Evolutionary conservation across 2,113 vertebrate species (phyloP).

Genomic region (Holacanthus passer): DNA sequence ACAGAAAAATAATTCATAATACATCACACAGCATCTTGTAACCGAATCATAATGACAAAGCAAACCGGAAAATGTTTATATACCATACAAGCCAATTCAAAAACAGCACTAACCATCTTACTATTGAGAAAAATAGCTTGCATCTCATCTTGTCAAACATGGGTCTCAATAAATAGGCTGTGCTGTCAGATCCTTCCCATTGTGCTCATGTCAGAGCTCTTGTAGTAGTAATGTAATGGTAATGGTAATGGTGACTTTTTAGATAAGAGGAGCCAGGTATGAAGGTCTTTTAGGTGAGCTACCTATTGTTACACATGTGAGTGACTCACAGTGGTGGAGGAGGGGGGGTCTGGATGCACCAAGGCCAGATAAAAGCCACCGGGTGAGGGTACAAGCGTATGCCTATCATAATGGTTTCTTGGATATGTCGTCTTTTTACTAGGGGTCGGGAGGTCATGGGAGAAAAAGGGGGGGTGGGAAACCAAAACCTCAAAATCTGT

Average conservation of each 20-base stretch:
- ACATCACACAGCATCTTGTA: background rate
- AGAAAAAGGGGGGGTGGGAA: constrained; percentile 59
- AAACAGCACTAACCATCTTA: constrained; percentile 12
- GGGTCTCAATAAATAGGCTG: constrained; percentile 25
- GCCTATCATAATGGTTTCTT: constrained; percentile 76
- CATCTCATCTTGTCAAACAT: constrained; percentile 22
- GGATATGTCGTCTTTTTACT: constrained; percentile 67
- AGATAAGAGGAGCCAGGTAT: constrained; percentile 72
- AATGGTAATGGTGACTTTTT: constrained; percentile 68
- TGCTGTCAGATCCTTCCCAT: constrained; percentile 28
- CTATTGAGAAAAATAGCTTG: constrained; percentile 11
- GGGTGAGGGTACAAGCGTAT: constrained; percentile 37
- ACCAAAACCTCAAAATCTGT: constrained; percentile 50
- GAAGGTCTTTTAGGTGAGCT: constrained; percentile 53
- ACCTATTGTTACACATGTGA: constrained; percentile 62
- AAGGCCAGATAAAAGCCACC: constrained; percentile 57
- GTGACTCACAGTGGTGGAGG: constrained; percentile 3
- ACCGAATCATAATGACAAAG: constrained; percentile 1
- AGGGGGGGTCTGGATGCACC: constrained; percentile 29
- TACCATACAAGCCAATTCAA: constrained; percentile 3
- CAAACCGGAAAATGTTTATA: constrained; percentile 16
- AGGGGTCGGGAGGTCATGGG: constrained; percentile 75
- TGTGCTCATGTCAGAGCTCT: constrained; percentile 55
- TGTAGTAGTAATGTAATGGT: too few species aligned
- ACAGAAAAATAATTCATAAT: background rate